Base-by-base conservation (phyloP, 2,888 invertebrate genomes). In the Clepsis dumicolana region DNA sequence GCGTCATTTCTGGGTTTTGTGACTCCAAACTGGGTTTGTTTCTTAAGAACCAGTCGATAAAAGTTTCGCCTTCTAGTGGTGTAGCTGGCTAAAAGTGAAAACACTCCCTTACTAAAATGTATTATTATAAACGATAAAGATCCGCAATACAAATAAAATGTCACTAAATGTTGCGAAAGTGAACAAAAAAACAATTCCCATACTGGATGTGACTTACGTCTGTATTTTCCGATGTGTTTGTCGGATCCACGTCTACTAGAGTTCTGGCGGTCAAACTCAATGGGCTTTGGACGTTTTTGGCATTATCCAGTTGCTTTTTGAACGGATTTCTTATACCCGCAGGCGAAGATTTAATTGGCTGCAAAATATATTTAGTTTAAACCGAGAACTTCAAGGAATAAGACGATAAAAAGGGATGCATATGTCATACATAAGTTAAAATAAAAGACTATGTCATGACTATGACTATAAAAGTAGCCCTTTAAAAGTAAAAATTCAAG, bases 11-110 rank as follows among this genome's bases (percentile, higher is more conserved):
- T 0, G 95, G 94, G 76, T 94, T 89, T 75, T 95, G 94, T 53
- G 87, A 86, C 75, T 95, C 93, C n/a, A 96, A 79, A 12, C 81
- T 75, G 2, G 88, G 75, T 78, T 95, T 95, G 78, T 95, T 94
- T 68, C 94, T 92, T 0, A 91, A 86, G 73, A 94, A 95, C 96
- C 96, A 96, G 35, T 92, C 90, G 24, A 94, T 85, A 77, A 96
- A 96, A 4, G 93, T 89, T 80, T 94, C 94, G n/a, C 89, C 90
- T 32, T 85, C 85, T 0, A 81, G 71, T 0, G 90, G 88, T 74
- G 87, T 86, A 38, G 86, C 70, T 4, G 86, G 84, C 93, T 93
- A 44, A 52, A 72, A 48, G n/a, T 38, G n/a, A 38, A 35, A 38
- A 38, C 38, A 38, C 38, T 4, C 14, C 4, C 38, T 38, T 38